Evolutionary conservation across 2,113 vertebrate genomes (phyloP), one percentile per base, ranked within the genome.

Genomic region (Ammodytes marinus): DNA sequence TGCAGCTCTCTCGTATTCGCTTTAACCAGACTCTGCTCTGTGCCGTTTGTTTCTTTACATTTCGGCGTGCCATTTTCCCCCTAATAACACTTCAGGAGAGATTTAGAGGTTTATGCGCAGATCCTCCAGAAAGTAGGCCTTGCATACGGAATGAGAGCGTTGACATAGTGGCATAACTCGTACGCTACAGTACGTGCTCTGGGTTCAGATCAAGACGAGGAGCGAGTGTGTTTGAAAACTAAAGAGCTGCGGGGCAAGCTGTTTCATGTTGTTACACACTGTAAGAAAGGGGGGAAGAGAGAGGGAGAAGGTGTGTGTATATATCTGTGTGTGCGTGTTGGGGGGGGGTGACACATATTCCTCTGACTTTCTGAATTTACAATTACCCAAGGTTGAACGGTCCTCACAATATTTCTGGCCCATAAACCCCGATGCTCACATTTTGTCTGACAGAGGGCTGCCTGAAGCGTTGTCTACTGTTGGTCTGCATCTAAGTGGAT

Each of bases 31-130:
- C 27, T 27, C 27, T 91, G 87, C 84, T 82, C 80, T 81, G 58
- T 85, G 86, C 88, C 87, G 84, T 93, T 90, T 92, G 87, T 90
- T 90, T 88, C 91, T 90, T 85, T 87, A 84, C 87, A 78, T 84
- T 27, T 76, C 69, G 1, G 61, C 45, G 0, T 47, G 73, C 71
- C 35, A 15, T 80, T 83, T 79, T 27, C 27, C 77, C 74, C 80
- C 66, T 88, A 81, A 92, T 88, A 85, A 88, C 89, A 91, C 88
- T 91, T 91, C 84, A 85, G 78, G 74, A 91, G 83, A 89, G 85
- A 92, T 93, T 90, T 90, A 86, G 65, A 91, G 86, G 66, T 90
- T 86, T 69, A 89, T 83, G 81, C 63, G 45, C 68, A 84, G 65
- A 89, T 88, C 82, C 61, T 78, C 42, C 27, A 72, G 82, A 82